Evolutionary conservation across 2,797 vertebrate genomes (phyloP).

Genomic region (Sardinella longiceps): DNA sequence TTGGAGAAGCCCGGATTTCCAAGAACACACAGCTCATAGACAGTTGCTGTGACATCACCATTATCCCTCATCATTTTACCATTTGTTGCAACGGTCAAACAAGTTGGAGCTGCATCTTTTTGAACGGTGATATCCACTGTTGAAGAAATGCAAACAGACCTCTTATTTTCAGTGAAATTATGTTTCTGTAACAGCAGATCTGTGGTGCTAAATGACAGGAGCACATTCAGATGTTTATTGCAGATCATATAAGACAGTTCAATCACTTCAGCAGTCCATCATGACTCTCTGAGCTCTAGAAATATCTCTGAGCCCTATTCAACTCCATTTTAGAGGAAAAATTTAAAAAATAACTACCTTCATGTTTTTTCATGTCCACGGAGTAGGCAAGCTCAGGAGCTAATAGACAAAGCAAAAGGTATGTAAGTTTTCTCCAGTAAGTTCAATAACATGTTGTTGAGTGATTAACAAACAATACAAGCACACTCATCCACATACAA

Average conservation of each 20-base stretch:
- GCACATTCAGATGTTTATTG: too few relatives aligned
- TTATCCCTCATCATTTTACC: conserved; percentile 3
- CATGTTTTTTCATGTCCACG: conserved; percentile 23
- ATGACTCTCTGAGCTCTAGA: too few relatives aligned
- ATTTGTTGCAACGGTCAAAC: rapidly evolving
- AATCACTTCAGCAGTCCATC: too few relatives aligned
- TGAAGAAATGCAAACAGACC: neutral
- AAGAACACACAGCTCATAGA: conserved; percentile 47
- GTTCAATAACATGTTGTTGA: neutral
- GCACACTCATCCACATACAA: neutral
- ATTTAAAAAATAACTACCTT: conserved; percentile 35
- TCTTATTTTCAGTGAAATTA: neutral
- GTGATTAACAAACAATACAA: neutral
- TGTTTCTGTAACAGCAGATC: neutral
- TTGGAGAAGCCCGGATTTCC: conserved; percentile 51
- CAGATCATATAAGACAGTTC: too few relatives aligned
- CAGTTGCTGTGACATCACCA: rapidly evolving
- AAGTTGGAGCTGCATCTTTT: rapidly evolving
- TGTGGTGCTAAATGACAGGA: too few relatives aligned
- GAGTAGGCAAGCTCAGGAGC: neutral
- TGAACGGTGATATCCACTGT: conserved; percentile 60
- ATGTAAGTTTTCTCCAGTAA: neutral
- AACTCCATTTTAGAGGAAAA: too few relatives aligned
- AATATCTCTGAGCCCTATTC: too few relatives aligned
- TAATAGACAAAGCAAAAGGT: conserved; percentile 28